A percentile compares a stretch with the other conserved stretches of the same genome.
These are phyloP conservation scores for Lobophora halterata DNA, from an alignment of 2,888 invertebrate species.

Conservation along the genomic window DNA sequence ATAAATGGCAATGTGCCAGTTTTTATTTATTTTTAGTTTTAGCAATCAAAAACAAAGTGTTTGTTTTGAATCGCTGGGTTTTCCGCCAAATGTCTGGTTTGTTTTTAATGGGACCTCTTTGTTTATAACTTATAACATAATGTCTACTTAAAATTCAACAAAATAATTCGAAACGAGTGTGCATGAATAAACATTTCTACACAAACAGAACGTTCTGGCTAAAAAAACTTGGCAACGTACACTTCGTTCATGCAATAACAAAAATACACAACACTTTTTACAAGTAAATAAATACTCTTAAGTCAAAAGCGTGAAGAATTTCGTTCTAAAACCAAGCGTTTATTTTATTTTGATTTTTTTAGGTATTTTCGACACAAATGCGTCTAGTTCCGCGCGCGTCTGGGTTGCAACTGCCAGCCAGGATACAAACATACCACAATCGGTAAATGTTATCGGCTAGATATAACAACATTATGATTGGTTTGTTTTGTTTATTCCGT, in stretches of 20 bases:
- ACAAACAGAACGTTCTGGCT: neutral
- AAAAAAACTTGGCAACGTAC: neutral
- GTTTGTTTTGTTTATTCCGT: no score
- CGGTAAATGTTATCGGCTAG: no score
- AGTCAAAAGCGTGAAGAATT: no score
- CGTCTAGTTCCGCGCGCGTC: neutral
- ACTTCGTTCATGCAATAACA: neutral
- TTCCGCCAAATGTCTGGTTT: no score
- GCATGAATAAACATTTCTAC: neutral
- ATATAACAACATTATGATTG: no score
- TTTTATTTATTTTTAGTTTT: no score
- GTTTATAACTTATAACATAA: neutral
- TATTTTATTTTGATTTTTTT: neutral
- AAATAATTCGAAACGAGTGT: neutral
- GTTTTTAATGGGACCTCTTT: no score
- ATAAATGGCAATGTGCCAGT: no score
- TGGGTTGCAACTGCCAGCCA: neutral
- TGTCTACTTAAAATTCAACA: neutral
- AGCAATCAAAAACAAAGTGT: no score
- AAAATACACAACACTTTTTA: neutral
- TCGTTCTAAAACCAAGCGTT: conserved; percentile 1
- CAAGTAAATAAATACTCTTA: neutral
- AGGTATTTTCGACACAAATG: neutral
- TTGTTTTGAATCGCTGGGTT: no score
- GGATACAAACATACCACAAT: neutral